Evolutionary conservation across 2,888 invertebrate genomes (phyloP), one percentile per base, ranked within the genome.

Genomic region (Gortyna flavago): DNA sequence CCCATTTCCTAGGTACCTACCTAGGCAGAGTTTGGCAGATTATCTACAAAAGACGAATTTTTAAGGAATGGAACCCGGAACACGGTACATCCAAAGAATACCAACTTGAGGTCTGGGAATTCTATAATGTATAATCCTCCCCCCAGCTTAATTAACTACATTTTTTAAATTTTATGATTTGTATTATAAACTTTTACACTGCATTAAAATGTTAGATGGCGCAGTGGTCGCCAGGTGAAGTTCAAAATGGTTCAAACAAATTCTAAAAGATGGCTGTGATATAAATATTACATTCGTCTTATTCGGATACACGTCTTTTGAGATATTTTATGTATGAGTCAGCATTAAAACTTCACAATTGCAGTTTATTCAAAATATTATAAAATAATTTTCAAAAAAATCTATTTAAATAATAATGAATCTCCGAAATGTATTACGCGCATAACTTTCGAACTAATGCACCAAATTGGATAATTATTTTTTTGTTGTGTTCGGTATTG

Each of bases 201-300:
- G 59, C 57, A 6, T 2, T 16, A 21, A 11, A 61, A 62, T 29
- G 41, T 25, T 48, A 78, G 64, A 73, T 79, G 65, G 80, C 59
- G 51, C 35, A 29, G 29, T 25, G 9, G 8, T 21, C 2, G 6
- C 4, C 2, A 18, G 6, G 21, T 32, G 0, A 44, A 79, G 51
- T 80, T 41, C 48, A n/a, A n/a, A n/a, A n/a, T n/a, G n/a, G n/a
- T n/a, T n/a, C n/a, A 16, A 59, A 7, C 0, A 2, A 32, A n/a
- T 32, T 59, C 1, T 38, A 29, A 13, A 25, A 80, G 78, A 51
- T 79, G 80, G 48, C 78, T 35, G 16, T 59, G 38, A 3, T 57
- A 13, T n/a, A 16, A 44, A 57, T 35, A 2, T 7, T 21, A 13
- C n/a, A 2, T 51, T 1, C 0, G 9, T 25, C 0, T 11, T 13